Evolutionary conservation across 2,797 vertebrate genomes (phyloP).

Genomic region (Staurois parvus): DNA sequence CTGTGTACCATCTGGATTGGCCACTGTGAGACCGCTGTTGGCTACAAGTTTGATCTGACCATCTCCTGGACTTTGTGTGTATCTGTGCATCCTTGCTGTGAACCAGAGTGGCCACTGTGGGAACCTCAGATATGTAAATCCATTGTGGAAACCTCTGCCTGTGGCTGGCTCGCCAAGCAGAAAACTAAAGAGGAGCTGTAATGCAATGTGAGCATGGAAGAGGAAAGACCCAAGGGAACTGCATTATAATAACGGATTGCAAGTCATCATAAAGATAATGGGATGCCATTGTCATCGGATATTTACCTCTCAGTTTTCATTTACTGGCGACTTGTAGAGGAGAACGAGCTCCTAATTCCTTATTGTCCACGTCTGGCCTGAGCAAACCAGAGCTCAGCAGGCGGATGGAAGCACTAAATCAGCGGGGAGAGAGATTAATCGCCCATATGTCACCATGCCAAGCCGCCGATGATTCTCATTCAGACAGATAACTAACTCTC

Average conservation of each 20-base stretch:
- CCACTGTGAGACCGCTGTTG: too few relatives aligned
- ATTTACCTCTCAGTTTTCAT: conserved; percentile 12
- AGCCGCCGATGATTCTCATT: conserved; percentile 1
- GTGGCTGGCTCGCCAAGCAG: too few relatives aligned
- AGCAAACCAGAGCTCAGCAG: neutral
- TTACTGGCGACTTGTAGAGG: conserved; percentile 11
- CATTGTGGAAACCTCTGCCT: too few relatives aligned
- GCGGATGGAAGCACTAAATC: conserved; percentile 53
- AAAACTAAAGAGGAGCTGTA: neutral
- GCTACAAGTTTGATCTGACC: too few relatives aligned
- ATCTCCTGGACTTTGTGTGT: too few relatives aligned
- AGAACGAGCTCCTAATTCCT: conserved; percentile 27
- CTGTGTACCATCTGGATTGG: too few relatives aligned
- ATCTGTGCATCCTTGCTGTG: too few relatives aligned
- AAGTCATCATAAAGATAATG: conserved; percentile 7
- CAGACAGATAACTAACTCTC: conserved; percentile 27
- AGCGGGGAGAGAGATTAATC: conserved; percentile 46
- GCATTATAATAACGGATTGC: conserved; percentile 1
- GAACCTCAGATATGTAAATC: too few relatives aligned
- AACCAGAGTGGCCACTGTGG: too few relatives aligned
- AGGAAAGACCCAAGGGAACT: neutral
- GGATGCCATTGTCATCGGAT: conserved; percentile 27
- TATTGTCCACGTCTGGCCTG: conserved; percentile 9
- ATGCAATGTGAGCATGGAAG: neutral
- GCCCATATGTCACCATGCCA: conserved; percentile 49